phyloP scores from a whole-genome alignment of 2,113 vertebrate genomes.

The Bos javanicus region DNA sequence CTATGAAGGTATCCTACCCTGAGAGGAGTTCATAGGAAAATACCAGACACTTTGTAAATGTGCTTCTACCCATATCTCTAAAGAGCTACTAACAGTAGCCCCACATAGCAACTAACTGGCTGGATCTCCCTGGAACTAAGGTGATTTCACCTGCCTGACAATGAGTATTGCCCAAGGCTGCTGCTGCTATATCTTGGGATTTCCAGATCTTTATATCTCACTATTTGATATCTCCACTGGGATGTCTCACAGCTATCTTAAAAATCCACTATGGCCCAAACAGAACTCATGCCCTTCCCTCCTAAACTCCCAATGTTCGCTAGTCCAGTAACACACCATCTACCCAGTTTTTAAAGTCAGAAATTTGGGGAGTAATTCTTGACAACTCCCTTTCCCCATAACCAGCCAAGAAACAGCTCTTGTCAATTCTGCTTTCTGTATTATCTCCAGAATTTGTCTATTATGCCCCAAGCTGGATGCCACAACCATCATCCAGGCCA shows the following conservation, averaged over 20 bases:
- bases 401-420: background rate
- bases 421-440: background rate
- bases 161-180: background rate
- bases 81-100: background rate
- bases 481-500: background rate
- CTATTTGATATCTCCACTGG: background rate
- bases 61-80: background rate
- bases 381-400: background rate
- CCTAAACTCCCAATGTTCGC: background rate
- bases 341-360: background rate
- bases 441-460: background rate
- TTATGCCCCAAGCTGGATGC: background rate
- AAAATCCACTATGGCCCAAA: background rate
- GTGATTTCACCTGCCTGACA: background rate
- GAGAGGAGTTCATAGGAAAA: background rate
- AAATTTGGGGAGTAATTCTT: background rate
- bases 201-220: background rate
- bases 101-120: background rate
- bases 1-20: background rate
- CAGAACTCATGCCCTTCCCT: background rate
- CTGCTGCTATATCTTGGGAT: background rate
- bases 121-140: background rate
- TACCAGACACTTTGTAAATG: background rate
- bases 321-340: background rate
- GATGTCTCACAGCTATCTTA: background rate